Percentiles rank a stretch among this genome's conserved stretches.
phyloP scores from a whole-genome alignment of 2,888 invertebrate genomes.

The Cataglyphis rosenhaueri region DNA sequence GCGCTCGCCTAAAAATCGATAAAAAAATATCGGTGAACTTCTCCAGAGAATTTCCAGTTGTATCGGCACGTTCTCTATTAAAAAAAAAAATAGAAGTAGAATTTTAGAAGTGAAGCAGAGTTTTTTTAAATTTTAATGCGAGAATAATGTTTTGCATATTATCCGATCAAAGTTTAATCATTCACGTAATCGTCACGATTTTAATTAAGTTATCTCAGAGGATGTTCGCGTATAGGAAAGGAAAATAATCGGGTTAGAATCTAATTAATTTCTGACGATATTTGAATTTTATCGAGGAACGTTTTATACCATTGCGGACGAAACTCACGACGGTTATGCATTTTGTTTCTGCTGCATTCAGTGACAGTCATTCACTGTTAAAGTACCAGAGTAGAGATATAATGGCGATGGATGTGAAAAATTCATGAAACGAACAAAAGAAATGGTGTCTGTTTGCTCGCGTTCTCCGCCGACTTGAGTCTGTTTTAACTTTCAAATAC shows the following conservation, averaged over 20 bases:
- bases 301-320: neutral
- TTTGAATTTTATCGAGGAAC: neutral
- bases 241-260: constrained; percentile 20
- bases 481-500: constrained; percentile 70
- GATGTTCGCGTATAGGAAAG: neutral
- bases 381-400: neutral
- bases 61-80: neutral
- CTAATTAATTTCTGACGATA: constrained; percentile 6
- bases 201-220: constrained; percentile 11
- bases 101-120: neutral
- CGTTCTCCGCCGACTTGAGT: constrained; percentile 3
- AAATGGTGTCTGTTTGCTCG: constrained; percentile 53
- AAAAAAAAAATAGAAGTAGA: neutral
- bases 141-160: neutral
- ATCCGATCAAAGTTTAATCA: neutral
- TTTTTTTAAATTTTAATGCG: constrained; percentile 2
- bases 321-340: neutral
- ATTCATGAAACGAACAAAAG: constrained; percentile 72
- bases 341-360: constrained; percentile 8
- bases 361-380: neutral
- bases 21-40: neutral
- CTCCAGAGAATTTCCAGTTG: neutral
- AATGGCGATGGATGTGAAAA: constrained; percentile 60
- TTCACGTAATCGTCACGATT: constrained; percentile 5
- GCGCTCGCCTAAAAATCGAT: constrained; percentile 1